These are phyloP conservation scores for Drosophila santomea DNA, from an alignment of 1,140 invertebrate genomes.

Conservation along the genomic window DNA sequence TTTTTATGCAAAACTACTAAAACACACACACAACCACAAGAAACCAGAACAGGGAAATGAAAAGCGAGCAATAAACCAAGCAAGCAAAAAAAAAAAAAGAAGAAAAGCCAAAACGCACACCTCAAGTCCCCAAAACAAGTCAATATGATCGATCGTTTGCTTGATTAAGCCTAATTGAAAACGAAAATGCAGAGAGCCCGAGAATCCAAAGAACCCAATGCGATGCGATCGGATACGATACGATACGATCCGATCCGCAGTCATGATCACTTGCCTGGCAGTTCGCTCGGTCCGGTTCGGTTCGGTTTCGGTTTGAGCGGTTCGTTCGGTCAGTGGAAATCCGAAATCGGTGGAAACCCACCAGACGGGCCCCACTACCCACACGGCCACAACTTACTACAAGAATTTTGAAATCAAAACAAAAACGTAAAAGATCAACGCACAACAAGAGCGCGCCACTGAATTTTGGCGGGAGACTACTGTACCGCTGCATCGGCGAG, in stretches of 20 bases:
- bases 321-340: conserved; percentile 49
- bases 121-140: conserved; percentile 76
- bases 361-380: conserved; percentile 33
- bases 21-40: conserved; percentile 3
- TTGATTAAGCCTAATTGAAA: conserved; percentile 83
- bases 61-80: conserved; percentile 80
- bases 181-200: conserved; percentile 66
- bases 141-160: conserved; percentile 82
- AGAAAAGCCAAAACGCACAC: conserved; percentile 65
- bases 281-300: conserved; percentile 4
- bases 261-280: conserved; percentile 26
- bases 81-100: conserved; percentile 34
- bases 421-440: conserved; percentile 84
- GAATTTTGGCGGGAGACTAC: conserved; percentile 82
- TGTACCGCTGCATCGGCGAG: conserved; percentile 67
- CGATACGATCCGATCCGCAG: conserved; percentile 3
- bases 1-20: conserved; percentile 75
- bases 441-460: conserved; percentile 71
- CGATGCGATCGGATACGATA: conserved; percentile 1
- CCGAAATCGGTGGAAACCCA: conserved; percentile 45
- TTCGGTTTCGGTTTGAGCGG: conserved; percentile 10
- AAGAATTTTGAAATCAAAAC: conserved; percentile 83
- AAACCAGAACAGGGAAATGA: conserved; percentile 80
- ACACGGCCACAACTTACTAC: conserved; percentile 54
- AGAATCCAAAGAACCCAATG: conserved; percentile 2